A percentile compares a stretch with the other conserved stretches of the same genome.
Conservation (phyloP, 2,113 vertebrate genomes). For the Anoplopoma fimbria region DNA sequence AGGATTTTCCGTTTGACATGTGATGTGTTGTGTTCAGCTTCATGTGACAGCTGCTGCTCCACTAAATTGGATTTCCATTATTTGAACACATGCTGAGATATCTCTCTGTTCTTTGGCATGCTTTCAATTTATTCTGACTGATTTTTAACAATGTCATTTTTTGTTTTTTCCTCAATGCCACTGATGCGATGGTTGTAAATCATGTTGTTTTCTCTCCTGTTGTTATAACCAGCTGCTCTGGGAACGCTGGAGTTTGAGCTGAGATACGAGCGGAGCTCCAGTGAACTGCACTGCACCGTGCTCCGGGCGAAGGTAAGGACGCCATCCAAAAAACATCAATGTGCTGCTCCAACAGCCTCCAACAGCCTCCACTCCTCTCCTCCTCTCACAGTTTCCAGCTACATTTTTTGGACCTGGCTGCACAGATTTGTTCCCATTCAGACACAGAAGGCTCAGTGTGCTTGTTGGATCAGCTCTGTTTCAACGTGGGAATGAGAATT, state of each 20-base stretch:
- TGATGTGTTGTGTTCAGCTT: slow-evolving; percentile 12
- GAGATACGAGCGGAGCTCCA: slow-evolving; percentile 78
- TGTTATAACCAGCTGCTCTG: slow-evolving; percentile 72
- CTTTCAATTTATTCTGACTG: slow-evolving; percentile 16
- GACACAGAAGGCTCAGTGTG: neutral
- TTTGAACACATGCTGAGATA: neutral
- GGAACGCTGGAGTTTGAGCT: slow-evolving; percentile 85
- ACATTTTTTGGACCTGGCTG: too few relatives aligned
- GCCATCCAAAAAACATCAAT: rapidly evolving
- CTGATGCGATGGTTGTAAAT: neutral
- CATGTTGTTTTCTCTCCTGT: neutral
- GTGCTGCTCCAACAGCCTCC: neutral
- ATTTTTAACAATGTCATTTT: neutral
- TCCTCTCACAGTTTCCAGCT: too few relatives aligned
- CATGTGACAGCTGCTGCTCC: slow-evolving; percentile 21
- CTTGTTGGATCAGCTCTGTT: neutral
- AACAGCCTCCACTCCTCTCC: too few relatives aligned
- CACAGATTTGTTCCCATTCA: neutral
- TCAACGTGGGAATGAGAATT: neutral
- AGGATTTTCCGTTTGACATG: slow-evolving; percentile 13
- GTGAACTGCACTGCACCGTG: slow-evolving; percentile 81
- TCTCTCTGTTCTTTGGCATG: slow-evolving; percentile 23
- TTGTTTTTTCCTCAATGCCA: rapidly evolving
- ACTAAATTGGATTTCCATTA: slow-evolving; percentile 32
- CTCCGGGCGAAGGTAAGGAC: slow-evolving; percentile 80